Base-by-base conservation (phyloP, 1,140 invertebrate species). In the Pissodes strobi region DNA sequence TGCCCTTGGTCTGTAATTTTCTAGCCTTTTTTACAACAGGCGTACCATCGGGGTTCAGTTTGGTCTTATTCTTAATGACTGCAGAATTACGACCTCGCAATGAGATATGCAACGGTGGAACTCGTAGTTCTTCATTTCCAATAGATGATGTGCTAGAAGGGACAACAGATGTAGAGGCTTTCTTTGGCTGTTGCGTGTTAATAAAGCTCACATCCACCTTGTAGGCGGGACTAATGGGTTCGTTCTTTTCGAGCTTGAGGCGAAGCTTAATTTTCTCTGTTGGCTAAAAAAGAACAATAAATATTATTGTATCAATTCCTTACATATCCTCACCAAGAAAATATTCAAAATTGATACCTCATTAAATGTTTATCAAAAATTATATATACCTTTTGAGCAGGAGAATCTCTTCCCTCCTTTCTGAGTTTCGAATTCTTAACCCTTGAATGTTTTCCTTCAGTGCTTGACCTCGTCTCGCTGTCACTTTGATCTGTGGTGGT, bases 51-150 rank as follows among this genome's bases (percentile, higher is more conserved):
- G 74, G 45, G 60, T 71, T 74, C 10, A 72, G 39, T 66, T 76
- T 78, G 13, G 61, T 60, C 12, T 88, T 87, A 71, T 88, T 90
- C 64, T 91, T 91, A 48, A 95, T 92, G 25, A 95, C 90, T n/a
- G 90, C 90, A 12, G 90, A 89, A 79, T 93, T 93, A 41, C 90
- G 82, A 6, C 92, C 92, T 64, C 92, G 82, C 45, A 95, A 79
- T 49, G 91, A 93, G 71, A 95, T 95, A 74, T 95, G 93, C 71
- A 95, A 80, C 1, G 93, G 93, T 18, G 93, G 93, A 15, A 95
- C 92, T 59, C 91, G 82, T 1, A 89, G 87, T 71, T 93, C 91
- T 60, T 87, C 87, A 30, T 17, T 39, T 9, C 13, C n/a, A 6
- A 2, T 13, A 2, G 46, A 19, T n/a, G 43, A 6, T 2, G 17